phyloP scores from a whole-genome alignment of 2,888 invertebrate genomes.

The Horisme vitalbata region DNA sequence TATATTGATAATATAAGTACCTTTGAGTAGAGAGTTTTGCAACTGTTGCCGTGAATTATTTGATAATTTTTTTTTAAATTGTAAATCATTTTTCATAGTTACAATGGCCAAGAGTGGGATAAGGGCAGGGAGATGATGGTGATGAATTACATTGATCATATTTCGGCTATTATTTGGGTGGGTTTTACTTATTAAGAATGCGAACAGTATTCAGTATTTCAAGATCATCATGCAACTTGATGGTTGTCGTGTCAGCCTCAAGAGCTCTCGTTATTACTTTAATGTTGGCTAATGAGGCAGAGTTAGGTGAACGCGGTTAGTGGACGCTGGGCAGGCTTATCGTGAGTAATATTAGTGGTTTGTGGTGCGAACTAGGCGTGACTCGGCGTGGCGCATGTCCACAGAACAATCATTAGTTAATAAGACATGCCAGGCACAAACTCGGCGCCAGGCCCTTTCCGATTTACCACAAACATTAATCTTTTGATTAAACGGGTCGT shows the following conservation, averaged over 20 bases:
- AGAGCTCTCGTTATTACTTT: constrained; percentile 62
- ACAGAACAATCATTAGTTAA: constrained; percentile 5
- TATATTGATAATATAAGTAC: too few relatives aligned
- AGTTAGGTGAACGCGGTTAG: constrained; percentile 61
- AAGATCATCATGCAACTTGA: constrained; percentile 41
- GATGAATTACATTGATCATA: too few relatives aligned
- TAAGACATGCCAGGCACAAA: constrained; percentile 4
- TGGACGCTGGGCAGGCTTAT: constrained; percentile 54
- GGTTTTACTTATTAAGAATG: too few relatives aligned
- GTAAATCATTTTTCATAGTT: too few relatives aligned
- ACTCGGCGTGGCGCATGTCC: constrained; percentile 40
- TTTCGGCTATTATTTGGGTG: too few relatives aligned
- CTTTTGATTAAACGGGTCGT: constrained; percentile 54
- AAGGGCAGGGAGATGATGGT: too few relatives aligned
- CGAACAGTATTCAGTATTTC: too few relatives aligned
- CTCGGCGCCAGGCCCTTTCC: constrained; percentile 41
- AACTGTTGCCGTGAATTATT: too few relatives aligned
- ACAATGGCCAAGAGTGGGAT: too few relatives aligned
- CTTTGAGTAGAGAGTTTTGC: too few relatives aligned
- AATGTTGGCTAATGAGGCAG: constrained; percentile 63
- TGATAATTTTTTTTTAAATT: too few relatives aligned
- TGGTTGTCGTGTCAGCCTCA: constrained; percentile 41
- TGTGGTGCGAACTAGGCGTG: constrained; percentile 60
- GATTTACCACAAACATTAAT: constrained; percentile 68
- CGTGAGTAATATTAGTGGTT: constrained; percentile 61